phyloP scores from a whole-genome alignment of 92 coral and sea anemone genomes.

The Zoanthus sociatus region DNA sequence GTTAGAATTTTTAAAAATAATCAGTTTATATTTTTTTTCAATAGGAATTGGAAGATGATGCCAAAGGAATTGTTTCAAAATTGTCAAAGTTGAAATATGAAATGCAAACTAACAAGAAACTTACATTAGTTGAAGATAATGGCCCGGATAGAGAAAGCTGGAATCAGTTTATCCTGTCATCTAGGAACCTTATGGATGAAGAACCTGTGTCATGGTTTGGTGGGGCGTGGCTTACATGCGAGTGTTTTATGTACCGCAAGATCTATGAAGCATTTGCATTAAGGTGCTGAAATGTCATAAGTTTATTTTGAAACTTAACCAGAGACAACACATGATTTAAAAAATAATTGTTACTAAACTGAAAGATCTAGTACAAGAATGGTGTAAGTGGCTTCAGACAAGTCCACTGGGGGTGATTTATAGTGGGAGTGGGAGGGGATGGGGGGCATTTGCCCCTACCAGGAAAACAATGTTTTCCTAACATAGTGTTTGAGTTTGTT shows the following conservation, averaged over 20 bases:
- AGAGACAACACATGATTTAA: not conserved
- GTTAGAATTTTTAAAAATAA: too few species aligned
- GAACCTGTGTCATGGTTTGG: conserved; percentile 72
- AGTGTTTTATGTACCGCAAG: conserved; percentile 94
- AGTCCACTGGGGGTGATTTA: too few species aligned
- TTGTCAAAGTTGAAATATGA: conserved; percentile 89
- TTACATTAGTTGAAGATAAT: conserved; percentile 71
- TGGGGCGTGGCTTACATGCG: conserved; percentile 93
- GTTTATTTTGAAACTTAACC: not conserved
- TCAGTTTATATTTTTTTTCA: not conserved
- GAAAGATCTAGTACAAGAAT: too few species aligned
- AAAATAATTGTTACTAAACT: too few species aligned
- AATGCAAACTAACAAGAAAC: conserved; percentile 84
- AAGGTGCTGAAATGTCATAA: conserved; percentile 57
- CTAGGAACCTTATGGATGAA: conserved; percentile 74
- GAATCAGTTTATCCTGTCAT: conserved; percentile 75
- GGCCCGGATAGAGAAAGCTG: conserved; percentile 73
- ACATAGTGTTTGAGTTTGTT: too few species aligned
- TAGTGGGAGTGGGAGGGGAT: too few species aligned
- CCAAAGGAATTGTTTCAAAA: conserved; percentile 76
- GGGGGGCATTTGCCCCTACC: too few species aligned
- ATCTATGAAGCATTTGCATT: conserved; percentile 86
- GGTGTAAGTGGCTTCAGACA: too few species aligned
- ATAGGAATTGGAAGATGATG: conserved; percentile 86
- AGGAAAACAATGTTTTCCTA: too few species aligned